Evolutionary conservation across 2,888 invertebrate species (phyloP).

Genomic region (Cerastoderma edule): DNA sequence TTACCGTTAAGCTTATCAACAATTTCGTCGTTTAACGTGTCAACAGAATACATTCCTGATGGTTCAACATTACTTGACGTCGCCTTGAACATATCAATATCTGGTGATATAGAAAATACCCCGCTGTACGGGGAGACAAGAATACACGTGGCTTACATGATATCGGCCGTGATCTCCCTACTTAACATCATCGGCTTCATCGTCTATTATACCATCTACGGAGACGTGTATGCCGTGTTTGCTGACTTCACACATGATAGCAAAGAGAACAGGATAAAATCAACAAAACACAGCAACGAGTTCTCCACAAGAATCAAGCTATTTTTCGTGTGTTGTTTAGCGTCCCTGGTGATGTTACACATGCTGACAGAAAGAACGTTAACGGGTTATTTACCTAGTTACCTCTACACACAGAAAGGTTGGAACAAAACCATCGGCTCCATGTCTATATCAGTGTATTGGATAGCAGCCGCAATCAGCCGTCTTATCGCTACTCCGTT

Average conservation of each 20-base stretch:
- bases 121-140: background rate
- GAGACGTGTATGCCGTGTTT: background rate
- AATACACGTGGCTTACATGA: background rate
- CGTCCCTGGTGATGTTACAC: background rate
- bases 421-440: constrained; percentile 8
- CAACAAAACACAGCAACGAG: background rate
- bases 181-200: background rate
- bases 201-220: background rate
- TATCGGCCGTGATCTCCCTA: background rate
- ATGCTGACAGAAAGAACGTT: constrained; percentile 5
- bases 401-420: background rate
- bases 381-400: background rate
- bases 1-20: no score
- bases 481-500: constrained; percentile 6
- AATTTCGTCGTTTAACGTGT: no score
- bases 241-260: background rate
- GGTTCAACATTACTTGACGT: no score
- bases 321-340: background rate
- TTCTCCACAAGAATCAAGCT: constrained; percentile 3
- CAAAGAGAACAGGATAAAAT: background rate
- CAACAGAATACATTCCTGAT: no score
- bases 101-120: no score
- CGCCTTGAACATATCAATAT: no score
- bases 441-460: background rate
- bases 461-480: background rate